Conservation (phyloP, 2,113 vertebrate species). For the Limanda limanda region DNA sequence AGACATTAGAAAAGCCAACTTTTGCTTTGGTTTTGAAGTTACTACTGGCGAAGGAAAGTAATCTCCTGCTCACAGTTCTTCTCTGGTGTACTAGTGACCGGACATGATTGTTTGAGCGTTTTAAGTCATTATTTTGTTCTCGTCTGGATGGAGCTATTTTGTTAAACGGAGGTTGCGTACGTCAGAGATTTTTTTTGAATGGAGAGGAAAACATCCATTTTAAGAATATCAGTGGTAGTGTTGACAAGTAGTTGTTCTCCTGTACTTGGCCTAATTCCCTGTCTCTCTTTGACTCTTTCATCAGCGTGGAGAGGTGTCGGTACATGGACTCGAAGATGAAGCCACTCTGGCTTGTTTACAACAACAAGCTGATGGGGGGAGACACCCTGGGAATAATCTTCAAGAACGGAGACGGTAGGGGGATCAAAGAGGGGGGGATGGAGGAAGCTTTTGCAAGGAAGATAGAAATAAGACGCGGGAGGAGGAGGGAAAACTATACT, state of each 20-base stretch:
- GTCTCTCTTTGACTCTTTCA: background rate
- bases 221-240: no score
- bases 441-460: background rate
- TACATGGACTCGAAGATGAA: constrained; percentile 99
- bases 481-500: background rate
- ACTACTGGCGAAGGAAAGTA: no score
- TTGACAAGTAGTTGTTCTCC: background rate
- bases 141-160: no score
- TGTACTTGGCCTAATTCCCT: background rate
- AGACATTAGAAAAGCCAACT: no score
- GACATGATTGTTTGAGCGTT: no score
- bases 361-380: constrained; percentile 91
- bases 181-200: no score
- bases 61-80: no score
- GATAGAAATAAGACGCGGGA: background rate
- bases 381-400: constrained; percentile 96
- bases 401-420: constrained; percentile 97
- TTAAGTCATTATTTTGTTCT: no score
- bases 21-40: no score
- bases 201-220: no score
- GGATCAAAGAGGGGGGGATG: background rate
- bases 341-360: constrained; percentile 97
- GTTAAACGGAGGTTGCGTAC: no score
- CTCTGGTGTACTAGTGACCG: no score
- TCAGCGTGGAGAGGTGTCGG: constrained; percentile 94